Base-by-base conservation (phyloP, 2,888 invertebrate species). In the Mythimna impura region DNA sequence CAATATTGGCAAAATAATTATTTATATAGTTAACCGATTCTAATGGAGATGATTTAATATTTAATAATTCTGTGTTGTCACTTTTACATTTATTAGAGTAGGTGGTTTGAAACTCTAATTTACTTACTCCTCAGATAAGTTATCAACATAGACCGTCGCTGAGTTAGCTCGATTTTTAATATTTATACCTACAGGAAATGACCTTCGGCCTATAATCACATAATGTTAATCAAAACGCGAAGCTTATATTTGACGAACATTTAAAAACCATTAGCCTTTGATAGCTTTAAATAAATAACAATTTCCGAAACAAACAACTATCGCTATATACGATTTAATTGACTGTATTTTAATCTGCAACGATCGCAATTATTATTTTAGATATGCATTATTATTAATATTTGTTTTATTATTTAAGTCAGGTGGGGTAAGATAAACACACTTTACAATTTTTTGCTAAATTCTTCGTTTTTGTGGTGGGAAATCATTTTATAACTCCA, bases 191-290 rank as follows among this genome's bases (percentile, higher is more conserved):
- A 25, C 22, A 12, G 12, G 25, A 55, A 55, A 14, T 25, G 25
- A 50, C 20, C 50, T 50, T 50, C 50, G 7, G 6, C 20, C 2
- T 50, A 17, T n/a, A 52, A 52, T 3, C 20, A 52, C 8, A 52
- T 52, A 52, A 52, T n/a, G n/a, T 52, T n/a, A 52, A 52, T n/a
- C n/a, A n/a, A 52, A 52, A 52, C 50, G 20, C 47, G 20, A 47
- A 47, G 7, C 47, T 68, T 55, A 34, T 60, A 47, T 76, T 57
- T 68, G 9, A 43, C 22, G 58, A 66, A 50, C 81, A 84, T 86
- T 87, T 73, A 78, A 82, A 85, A 81, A 73, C 85, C 80, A 86
- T 86, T 87, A 85, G 73, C 57, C 64, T 12, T 47, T 34, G 70
- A 78, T 64, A 55, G 74, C 67, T 72, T 72, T 62, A 20, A 70